Percentiles rank a stretch among this genome's conserved stretches.
Conservation (phyloP, 37 sponge, comb jelly and placozoan species). For the Axinella damicornis region DNA sequence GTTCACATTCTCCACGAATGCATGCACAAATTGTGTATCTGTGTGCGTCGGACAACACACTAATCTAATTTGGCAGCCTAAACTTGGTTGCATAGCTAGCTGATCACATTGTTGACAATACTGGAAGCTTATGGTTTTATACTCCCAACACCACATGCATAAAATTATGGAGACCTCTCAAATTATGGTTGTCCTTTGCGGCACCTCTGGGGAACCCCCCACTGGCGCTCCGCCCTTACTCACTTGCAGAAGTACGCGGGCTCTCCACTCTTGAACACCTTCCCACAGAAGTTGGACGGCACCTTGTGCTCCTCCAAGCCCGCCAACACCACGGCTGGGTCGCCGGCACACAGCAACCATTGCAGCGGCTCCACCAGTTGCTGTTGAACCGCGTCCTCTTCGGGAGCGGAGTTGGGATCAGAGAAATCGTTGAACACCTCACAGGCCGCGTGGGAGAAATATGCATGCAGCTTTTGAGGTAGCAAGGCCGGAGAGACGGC, state of each 20-base stretch:
- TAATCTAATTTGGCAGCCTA: no score
- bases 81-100: no score
- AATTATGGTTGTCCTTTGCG: no score
- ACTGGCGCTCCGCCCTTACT: background rate
- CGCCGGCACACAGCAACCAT: slow-evolving; percentile 58
- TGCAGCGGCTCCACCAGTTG: slow-evolving; percentile 41
- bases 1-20: no score
- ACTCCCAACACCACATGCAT: no score
- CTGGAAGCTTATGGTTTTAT: no score
- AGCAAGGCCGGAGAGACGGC: slow-evolving; percentile 12
- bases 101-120: no score
- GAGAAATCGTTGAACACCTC: slow-evolving; percentile 17
- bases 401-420: slow-evolving; percentile 15
- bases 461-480: slow-evolving; percentile 3
- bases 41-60: no score
- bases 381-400: slow-evolving; percentile 5
- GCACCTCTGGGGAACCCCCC: no score
- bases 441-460: slow-evolving; percentile 39
- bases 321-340: slow-evolving; percentile 33
- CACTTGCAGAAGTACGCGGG: slow-evolving; percentile 81
- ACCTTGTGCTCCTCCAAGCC: slow-evolving; percentile 30
- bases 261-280: slow-evolving; percentile 78
- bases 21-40: no score
- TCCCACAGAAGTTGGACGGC: slow-evolving; percentile 70
- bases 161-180: no score